Base-by-base conservation (phyloP, 2,113 vertebrate species). In the Neolamprologus hecqui region DNA sequence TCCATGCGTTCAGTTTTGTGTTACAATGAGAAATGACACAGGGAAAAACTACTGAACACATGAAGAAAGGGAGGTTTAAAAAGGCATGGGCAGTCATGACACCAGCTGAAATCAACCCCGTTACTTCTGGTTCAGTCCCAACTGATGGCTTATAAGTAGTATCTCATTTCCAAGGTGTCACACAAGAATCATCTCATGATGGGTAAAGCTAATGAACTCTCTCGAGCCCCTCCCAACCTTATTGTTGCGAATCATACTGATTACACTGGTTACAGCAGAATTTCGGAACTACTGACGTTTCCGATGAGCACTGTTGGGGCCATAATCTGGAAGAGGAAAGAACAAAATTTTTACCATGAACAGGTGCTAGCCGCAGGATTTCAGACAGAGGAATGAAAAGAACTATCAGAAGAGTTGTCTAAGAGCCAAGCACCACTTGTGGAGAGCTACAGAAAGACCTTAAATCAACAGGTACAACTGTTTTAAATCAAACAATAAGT, bases 1-100 rank as follows among this genome's bases (percentile, higher is more conserved):
- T 0, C 33, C 60, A 37, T 37, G 0, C 0, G 1, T 65, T 65
- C 6, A 1, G 4, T 68, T 68, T 21, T 68, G 11, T 13, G 63
- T 21, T 0, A 37, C 19, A 21, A 13, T 68, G 6, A 21, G 11
- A 68, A 65, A 65, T 0, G 19, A 65, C 33, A 65, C 60, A n/a
- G 26, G 19, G 33, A 37, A 65, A 65, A 21, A 37, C 19, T 65
- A 65, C 19, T 65, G 4, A 65, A 5, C 2, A 37, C 33, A 65
- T 21, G 60, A 65, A 65, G 33, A 65, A 65, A 12, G 33, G 60
- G 6, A 37, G 60, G 33, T 21, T 65, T 37, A 13, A 21, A 65
- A 65, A 37, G 10, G 10, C 10, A 7, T 13, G 60, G 31, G 2
- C 10, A 12, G 17, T 37, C 60, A 65, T 35, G 60, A 65, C 31